A percentile compares a stretch with the other conserved stretches of the same genome.
phyloP scores from a whole-genome alignment of 1,140 invertebrate species.

The Scaptomyza hsui region DNA sequence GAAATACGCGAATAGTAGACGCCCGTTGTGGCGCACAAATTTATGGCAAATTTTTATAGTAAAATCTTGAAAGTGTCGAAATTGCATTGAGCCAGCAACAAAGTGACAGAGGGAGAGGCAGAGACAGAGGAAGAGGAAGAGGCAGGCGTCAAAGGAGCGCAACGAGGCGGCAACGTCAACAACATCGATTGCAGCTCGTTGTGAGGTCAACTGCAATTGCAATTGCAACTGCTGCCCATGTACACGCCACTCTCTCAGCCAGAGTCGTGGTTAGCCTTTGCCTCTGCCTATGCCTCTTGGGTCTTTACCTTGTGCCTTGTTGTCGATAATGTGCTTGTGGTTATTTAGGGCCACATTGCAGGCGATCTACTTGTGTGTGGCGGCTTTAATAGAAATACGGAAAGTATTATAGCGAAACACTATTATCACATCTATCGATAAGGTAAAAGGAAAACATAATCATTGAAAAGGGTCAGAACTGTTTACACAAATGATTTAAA shows the following conservation, averaged over 20 bases:
- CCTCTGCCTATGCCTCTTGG: slow-evolving; percentile 3
- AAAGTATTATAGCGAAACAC: not conserved
- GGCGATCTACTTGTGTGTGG: slow-evolving; percentile 42
- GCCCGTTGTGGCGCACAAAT: slow-evolving; percentile 60
- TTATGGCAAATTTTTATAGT: slow-evolving; percentile 80
- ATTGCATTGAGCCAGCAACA: slow-evolving; percentile 29
- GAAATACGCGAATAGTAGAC: slow-evolving; percentile 29
- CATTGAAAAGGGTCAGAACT: not conserved
- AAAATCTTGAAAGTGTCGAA: slow-evolving; percentile 80
- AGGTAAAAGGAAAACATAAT: not conserved
- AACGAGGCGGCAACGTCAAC: slow-evolving; percentile 49
- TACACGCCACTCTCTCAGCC: slow-evolving; percentile 9
- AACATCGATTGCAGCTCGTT: slow-evolving; percentile 42
- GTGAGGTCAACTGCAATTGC: slow-evolving; percentile 59
- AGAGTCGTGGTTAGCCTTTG: slow-evolving; percentile 21
- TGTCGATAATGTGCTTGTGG: slow-evolving; percentile 67
- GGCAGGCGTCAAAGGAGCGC: slow-evolving; percentile 51
- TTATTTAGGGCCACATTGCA: slow-evolving; percentile 66
- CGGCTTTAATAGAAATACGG: slow-evolving; percentile 1
- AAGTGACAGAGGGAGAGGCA: slow-evolving; percentile 24
- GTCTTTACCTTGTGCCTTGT: slow-evolving; percentile 41
- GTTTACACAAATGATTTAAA: too few relatives aligned
- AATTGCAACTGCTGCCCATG: slow-evolving; percentile 48
- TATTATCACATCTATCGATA: not conserved
- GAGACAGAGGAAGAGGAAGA: slow-evolving; percentile 18